Conservation (phyloP, 2,797 vertebrate species). For the Odontamblyopus lacepedii region DNA sequence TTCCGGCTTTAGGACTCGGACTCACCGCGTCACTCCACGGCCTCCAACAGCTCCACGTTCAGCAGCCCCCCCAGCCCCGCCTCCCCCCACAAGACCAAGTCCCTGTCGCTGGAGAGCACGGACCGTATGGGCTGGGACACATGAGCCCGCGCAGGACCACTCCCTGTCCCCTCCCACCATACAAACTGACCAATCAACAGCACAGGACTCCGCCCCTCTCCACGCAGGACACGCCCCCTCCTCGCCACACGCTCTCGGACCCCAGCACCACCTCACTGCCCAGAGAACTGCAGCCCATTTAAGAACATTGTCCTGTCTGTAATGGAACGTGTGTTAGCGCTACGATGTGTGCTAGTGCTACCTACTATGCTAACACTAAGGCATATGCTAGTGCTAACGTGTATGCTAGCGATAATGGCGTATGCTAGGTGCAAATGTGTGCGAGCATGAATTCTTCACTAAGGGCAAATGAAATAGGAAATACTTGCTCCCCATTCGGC, state of each 20-base stretch:
- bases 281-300: constrained; percentile 63
- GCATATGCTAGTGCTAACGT: constrained; percentile 2
- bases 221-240: constrained; percentile 10
- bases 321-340: constrained; percentile 13
- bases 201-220: constrained; percentile 10
- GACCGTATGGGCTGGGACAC: constrained; percentile 95
- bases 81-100: constrained; percentile 96
- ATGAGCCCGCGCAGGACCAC: constrained; percentile 71
- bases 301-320: constrained; percentile 27
- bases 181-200: constrained; percentile 4
- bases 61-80: constrained; percentile 96
- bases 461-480: constrained; percentile 7
- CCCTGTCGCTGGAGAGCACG: constrained; percentile 95
- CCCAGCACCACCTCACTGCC: constrained; percentile 44
- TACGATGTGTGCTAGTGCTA: constrained; percentile 21
- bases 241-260: constrained; percentile 53
- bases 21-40: constrained; percentile 95
- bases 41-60: constrained; percentile 98
- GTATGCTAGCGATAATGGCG: constrained; percentile 3
- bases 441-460: constrained; percentile 12
- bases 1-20: constrained; percentile 88
- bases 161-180: not conserved
- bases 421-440: constrained; percentile 13
- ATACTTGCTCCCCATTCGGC: constrained; percentile 4
- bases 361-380: constrained; percentile 3